Conservation (phyloP, 2,797 vertebrate genomes). For the Falco cherrug region DNA sequence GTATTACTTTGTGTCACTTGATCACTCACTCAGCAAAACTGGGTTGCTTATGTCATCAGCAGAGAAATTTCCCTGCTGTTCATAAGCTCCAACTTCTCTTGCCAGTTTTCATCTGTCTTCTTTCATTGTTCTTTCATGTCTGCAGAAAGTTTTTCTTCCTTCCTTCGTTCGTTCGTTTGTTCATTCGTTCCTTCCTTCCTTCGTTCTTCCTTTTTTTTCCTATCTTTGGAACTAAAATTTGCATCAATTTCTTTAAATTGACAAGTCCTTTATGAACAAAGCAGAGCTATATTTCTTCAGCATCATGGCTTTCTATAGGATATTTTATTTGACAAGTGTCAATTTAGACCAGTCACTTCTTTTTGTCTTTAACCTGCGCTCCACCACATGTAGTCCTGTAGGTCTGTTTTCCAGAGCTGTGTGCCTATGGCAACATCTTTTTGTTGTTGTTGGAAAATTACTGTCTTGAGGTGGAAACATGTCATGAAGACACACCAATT, state of each 20-base stretch:
- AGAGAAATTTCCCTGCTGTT: constrained; percentile 26
- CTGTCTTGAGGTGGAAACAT: not conserved
- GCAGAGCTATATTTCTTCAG: not conserved
- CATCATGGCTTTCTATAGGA: not conserved
- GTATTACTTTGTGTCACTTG: constrained; percentile 53
- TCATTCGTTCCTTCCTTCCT: too few species aligned
- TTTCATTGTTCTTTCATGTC: not conserved
- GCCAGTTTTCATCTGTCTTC: not conserved
- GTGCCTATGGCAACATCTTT: not conserved
- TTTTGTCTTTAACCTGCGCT: not conserved
- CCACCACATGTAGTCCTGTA: not conserved
- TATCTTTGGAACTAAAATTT: not conserved
- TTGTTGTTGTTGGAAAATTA: not conserved
- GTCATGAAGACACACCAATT: not conserved
- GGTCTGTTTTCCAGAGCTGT: not conserved
- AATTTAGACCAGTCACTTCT: not conserved
- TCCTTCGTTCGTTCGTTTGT: rapidly evolving
- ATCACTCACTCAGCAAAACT: constrained; percentile 31
- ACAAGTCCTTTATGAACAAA: not conserved
- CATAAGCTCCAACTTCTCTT: not conserved
- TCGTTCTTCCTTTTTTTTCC: not conserved
- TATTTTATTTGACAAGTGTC: not conserved
- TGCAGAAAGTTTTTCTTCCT: not conserved
- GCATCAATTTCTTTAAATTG: not conserved
- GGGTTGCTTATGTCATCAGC: not conserved